Evolutionary conservation across 2,797 vertebrate genomes (phyloP).

Genomic region (Galago senegalensis): DNA sequence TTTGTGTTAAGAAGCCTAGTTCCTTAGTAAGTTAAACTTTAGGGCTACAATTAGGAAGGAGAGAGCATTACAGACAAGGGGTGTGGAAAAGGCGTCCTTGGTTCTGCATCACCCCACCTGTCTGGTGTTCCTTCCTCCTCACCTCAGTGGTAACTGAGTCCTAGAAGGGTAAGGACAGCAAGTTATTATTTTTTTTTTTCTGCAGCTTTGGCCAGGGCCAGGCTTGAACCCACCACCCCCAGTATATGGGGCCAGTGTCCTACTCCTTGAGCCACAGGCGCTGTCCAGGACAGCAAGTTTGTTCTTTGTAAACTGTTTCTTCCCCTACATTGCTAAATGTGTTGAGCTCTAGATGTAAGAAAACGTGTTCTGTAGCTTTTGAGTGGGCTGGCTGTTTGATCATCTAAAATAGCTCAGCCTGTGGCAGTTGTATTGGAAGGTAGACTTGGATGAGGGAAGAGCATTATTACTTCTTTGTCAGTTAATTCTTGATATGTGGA

Average conservation of each 20-base stretch:
- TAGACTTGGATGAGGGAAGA: not conserved
- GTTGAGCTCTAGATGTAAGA: not conserved
- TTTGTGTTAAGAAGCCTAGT: not conserved
- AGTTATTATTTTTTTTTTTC: not conserved
- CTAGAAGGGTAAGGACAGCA: not conserved
- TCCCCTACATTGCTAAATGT: not conserved
- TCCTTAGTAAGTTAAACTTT: not conserved
- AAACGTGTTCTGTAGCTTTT: not conserved
- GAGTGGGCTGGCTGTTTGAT: not conserved
- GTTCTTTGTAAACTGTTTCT: not conserved
- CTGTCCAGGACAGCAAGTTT: not conserved
- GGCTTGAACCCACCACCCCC: too few relatives aligned
- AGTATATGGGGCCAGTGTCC: too few relatives aligned
- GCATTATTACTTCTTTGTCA: not conserved
- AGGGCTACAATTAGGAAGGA: not conserved
- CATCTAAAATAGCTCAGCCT: not conserved
- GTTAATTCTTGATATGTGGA: not conserved
- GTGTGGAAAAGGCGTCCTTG: not conserved
- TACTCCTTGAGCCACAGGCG: too few relatives aligned
- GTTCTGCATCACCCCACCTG: not conserved
- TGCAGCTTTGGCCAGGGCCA: too few relatives aligned
- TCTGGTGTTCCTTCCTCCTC: not conserved
- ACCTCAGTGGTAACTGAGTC: not conserved
- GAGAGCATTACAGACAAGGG: not conserved
- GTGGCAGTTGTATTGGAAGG: not conserved